phyloP scores from a whole-genome alignment of 2,797 vertebrate species.

The Chromobotia macracanthus region DNA sequence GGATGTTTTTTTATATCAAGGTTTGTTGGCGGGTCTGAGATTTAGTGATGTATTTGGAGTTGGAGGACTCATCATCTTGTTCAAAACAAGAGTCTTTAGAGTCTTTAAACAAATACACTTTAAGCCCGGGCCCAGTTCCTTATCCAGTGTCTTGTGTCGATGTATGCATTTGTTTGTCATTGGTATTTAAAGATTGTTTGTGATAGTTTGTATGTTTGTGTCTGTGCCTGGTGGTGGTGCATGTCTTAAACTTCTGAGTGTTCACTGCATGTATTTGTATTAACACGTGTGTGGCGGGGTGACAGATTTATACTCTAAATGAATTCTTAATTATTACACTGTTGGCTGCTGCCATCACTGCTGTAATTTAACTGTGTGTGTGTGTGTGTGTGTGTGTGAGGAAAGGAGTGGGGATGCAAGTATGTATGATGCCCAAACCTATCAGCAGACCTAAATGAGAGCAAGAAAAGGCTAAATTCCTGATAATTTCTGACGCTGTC shows the following conservation, averaged over 20 bases:
- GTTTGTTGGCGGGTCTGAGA: not conserved
- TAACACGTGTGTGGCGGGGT: constrained; percentile 13
- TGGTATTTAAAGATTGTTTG: too few species aligned
- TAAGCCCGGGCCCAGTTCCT: not conserved
- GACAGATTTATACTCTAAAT: constrained; percentile 73
- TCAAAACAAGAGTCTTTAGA: not conserved
- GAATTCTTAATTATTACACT: constrained; percentile 75
- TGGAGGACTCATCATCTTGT: not conserved
- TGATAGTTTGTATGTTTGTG: too few species aligned
- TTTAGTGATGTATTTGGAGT: not conserved
- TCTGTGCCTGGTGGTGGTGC: too few species aligned
- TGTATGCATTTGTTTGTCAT: not conserved
- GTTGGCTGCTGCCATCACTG: constrained; percentile 58
- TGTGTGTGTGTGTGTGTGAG: constrained; percentile 45
- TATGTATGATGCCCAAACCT: constrained; percentile 53
- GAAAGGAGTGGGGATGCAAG: constrained; percentile 30
- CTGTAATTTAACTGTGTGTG: constrained; percentile 56
- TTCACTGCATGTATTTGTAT: too few species aligned
- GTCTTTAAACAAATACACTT: not conserved
- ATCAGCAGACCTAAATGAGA: constrained; percentile 58
- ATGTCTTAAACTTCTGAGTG: too few species aligned
- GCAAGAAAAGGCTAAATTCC: constrained; percentile 60
- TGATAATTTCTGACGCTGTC: constrained; percentile 69
- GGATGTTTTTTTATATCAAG: too few species aligned
- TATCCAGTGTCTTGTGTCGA: not conserved